Conservation (phyloP, 2,888 invertebrate species). For the Lacanobia wlatinum region DNA sequence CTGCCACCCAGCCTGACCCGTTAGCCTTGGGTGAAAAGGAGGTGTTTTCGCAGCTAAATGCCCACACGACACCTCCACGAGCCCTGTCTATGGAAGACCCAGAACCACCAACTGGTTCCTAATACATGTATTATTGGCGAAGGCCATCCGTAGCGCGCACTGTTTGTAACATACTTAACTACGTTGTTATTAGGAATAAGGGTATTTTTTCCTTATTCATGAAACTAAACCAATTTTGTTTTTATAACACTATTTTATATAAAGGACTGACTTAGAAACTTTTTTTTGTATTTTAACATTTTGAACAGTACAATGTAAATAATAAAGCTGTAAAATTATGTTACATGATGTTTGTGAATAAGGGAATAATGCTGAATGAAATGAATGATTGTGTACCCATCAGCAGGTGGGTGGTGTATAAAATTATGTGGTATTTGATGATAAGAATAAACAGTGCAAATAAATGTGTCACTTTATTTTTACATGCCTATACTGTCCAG, state of each 20-base stretch:
- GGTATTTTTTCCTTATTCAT: constrained; percentile 77
- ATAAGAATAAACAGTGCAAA: constrained; percentile 85
- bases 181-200: constrained; percentile 59
- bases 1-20: constrained; percentile 86
- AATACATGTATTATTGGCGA: constrained; percentile 80
- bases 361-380: constrained; percentile 70
- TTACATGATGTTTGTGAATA: constrained; percentile 76
- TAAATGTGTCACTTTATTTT: constrained; percentile 51
- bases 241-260: constrained; percentile 67
- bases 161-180: constrained; percentile 74
- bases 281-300: constrained; percentile 68
- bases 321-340: constrained; percentile 75
- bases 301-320: constrained; percentile 85
- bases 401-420: constrained; percentile 67
- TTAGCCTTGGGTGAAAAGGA: constrained; percentile 88
- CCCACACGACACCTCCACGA: constrained; percentile 82
- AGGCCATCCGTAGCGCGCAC: constrained; percentile 78
- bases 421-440: constrained; percentile 71
- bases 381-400: constrained; percentile 63
- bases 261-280: constrained; percentile 68
- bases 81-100: constrained; percentile 85
- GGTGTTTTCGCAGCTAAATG: constrained; percentile 87
- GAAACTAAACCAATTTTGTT: constrained; percentile 62
- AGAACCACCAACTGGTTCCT: constrained; percentile 85
- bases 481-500: background rate